phyloP scores from a whole-genome alignment of 1,140 invertebrate species.

The Drosophila mayri region DNA sequence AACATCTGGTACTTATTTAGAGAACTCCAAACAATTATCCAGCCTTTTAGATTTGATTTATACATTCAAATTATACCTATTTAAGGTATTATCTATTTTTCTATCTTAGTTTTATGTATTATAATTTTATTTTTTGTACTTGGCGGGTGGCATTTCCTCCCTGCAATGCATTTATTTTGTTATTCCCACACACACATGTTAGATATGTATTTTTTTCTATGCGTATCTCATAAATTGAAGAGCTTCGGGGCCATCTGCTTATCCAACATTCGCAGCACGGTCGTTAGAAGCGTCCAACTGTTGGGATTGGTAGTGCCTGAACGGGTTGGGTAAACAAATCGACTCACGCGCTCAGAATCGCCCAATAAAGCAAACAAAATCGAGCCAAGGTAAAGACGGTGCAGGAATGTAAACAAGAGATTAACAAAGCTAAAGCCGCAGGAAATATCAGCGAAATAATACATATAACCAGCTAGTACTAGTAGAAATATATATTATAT shows the following conservation, averaged over 20 bases:
- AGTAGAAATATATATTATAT: not conserved
- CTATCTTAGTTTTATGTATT: not conserved
- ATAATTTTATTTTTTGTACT: not conserved
- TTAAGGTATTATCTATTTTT: not conserved
- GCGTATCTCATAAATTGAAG: conserved; percentile 15
- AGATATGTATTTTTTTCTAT: conserved; percentile 9
- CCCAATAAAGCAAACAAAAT: conserved; percentile 42
- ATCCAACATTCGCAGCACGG: conserved; percentile 41
- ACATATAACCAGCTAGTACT: not conserved
- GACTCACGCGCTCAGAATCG: conserved; percentile 25
- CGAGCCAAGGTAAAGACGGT: conserved; percentile 33
- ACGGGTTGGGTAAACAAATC: conserved; percentile 38
- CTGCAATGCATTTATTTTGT: conserved; percentile 10
- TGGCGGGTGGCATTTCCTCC: not conserved
- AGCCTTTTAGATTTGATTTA: not conserved
- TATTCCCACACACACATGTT: conserved; percentile 1
- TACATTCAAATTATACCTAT: not conserved
- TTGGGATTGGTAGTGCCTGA: not conserved
- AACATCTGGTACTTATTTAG: not conserved
- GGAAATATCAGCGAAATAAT: conserved; percentile 21
- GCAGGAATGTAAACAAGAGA: conserved; percentile 36
- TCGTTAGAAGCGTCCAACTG: conserved; percentile 21
- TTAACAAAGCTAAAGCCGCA: conserved; percentile 9
- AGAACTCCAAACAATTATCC: no score
- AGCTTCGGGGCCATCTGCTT: conserved; percentile 39